Base-by-base conservation (phyloP, 2,797 vertebrate genomes). In the Erpetoichthys calabaricus region DNA sequence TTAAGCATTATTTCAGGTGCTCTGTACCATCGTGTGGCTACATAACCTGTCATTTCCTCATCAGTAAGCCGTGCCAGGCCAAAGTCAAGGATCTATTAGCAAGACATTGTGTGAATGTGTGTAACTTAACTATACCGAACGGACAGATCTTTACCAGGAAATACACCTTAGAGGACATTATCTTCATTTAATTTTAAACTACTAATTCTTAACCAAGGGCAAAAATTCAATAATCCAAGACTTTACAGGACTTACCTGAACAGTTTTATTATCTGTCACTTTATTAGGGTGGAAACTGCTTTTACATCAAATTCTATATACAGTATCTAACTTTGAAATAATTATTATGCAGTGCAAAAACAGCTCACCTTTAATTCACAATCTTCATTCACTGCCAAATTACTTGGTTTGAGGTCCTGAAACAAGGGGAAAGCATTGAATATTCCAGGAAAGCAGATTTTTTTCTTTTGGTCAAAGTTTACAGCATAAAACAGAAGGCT, bases 1-100 rank as follows among this genome's bases (percentile, higher is more conserved):
- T 99, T 98, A 9, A 99, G 86, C 94, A 99, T 99, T 77, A 99
- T 97, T 77, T 99, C 95, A 0, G 94, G 95, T 41, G 95, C 95
- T 45, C 95, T 68, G 76, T 98, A 98, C 95, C 95, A 98, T 47
- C 94, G 80, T 1, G 95, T 99, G 46, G 94, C 95, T 57, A 98
- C 94, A 0, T 99, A 99, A 5, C 95, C 95, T 0, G 95, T 99
- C 95, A 99, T 99, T 73, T 99, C 95, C 47, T 98, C 94, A 7
- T 99, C 95, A 0, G 95, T 97, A 60, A 95, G 94, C 41, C 94
- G 86, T 1, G 95, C 95, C 84, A 99, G 75, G 46, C 95, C 95
- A 60, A 99, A 99, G 73, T 99, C 95, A 76, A 99, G 80, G 71
- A 99, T 99, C 94, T 99, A 56, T 49, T 45, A 41, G 59, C 56